phyloP scores from a whole-genome alignment of 2,797 vertebrate genomes.

The Poeciliopsis paucimaculata region DNA sequence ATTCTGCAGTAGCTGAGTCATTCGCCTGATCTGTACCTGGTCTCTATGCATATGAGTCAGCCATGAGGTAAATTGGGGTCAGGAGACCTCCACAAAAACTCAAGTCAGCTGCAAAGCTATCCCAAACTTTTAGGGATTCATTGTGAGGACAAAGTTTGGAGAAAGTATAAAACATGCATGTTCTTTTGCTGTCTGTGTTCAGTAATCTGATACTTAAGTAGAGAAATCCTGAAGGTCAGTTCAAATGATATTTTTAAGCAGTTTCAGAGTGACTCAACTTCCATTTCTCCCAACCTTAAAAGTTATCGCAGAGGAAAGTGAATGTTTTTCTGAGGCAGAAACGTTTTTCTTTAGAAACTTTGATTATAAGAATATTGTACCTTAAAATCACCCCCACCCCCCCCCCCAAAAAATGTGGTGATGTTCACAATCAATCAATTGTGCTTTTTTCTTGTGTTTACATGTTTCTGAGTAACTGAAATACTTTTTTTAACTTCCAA shows the following conservation, averaged over 20 bases:
- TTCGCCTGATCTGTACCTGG: not conserved
- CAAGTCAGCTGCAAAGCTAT: not conserved
- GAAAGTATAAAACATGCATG: not conserved
- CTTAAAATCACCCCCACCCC: not conserved
- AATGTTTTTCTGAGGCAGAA: not conserved
- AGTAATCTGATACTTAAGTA: not conserved
- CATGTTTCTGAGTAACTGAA: not conserved
- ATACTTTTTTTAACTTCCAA: not conserved
- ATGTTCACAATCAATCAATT: not conserved
- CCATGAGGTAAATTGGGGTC: not conserved
- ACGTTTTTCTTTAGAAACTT: not conserved
- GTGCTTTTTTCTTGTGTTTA: not conserved
- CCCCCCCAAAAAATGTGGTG: not conserved
- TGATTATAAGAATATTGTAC: not conserved
- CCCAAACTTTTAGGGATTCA: not conserved
- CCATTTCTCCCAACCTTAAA: not conserved
- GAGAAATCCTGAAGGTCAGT: not conserved
- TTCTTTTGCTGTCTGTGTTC: not conserved
- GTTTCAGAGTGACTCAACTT: not conserved
- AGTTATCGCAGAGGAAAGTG: not conserved
- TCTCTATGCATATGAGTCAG: not conserved
- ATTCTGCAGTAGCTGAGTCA: not conserved
- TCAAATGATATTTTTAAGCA: not conserved
- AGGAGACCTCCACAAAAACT: not conserved
- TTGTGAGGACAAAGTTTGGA: not conserved